These are phyloP conservation scores for Ictidomys tridecemlineatus DNA, from an alignment of 2,113 vertebrate species.

Conservation along the genomic window DNA sequence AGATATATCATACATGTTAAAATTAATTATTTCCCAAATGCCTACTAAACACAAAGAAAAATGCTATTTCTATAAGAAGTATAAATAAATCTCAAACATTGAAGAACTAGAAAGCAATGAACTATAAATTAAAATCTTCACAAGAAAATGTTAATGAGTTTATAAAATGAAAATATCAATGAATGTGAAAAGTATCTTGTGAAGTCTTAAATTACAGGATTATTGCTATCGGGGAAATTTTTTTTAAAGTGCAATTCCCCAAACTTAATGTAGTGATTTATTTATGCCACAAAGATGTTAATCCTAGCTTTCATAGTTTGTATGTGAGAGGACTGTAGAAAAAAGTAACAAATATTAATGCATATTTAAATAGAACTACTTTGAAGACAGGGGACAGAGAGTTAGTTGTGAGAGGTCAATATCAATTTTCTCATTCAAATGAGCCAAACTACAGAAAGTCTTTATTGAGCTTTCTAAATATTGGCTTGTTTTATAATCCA, in stretches of 20 bases:
- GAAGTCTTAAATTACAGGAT: not conserved
- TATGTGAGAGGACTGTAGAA: not conserved
- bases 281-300: slow-evolving; percentile 20
- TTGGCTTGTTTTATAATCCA: slow-evolving; percentile 37
- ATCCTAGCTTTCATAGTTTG: not conserved
- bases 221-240: not conserved
- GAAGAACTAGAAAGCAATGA: not conserved
- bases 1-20: not conserved
- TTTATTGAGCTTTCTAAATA: slow-evolving; percentile 19
- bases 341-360: slow-evolving; percentile 52
- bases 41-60: not conserved
- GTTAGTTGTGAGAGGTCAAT: not conserved
- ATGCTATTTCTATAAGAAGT: not conserved
- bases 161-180: slow-evolving; percentile 24
- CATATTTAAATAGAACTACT: slow-evolving; percentile 45
- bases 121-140: not conserved
- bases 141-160: slow-evolving; percentile 1
- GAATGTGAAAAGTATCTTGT: not conserved
- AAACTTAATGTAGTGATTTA: slow-evolving; percentile 37
- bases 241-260: slow-evolving; percentile 25
- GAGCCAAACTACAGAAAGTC: not conserved
- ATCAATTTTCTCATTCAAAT: slow-evolving; percentile 17
- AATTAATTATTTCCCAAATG: slow-evolving; percentile 32
- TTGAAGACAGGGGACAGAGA: not conserved
- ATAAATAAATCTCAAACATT: slow-evolving; percentile 44